phyloP scores from a whole-genome alignment of 1,140 invertebrate genomes.

The Atta texana region DNA sequence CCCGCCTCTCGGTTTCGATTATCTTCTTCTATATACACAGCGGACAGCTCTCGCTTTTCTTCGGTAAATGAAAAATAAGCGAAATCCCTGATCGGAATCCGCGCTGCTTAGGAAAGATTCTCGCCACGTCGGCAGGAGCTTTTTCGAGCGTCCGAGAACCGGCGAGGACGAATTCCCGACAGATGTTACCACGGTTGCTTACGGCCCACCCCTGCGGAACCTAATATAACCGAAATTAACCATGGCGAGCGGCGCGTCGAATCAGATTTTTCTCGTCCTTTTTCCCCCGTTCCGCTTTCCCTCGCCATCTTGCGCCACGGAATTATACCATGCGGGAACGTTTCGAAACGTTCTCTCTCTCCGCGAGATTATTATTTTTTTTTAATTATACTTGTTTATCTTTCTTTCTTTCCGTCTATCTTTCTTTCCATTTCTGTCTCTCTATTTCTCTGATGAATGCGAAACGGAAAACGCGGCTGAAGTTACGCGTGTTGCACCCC shows the following conservation, averaged over 20 bases:
- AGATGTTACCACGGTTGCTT: slow-evolving; percentile 75
- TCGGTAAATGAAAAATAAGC: slow-evolving; percentile 44
- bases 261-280: slow-evolving; percentile 58
- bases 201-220: slow-evolving; percentile 69
- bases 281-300: slow-evolving; percentile 23
- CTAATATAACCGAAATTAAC: slow-evolving; percentile 78
- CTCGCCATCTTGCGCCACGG: slow-evolving; percentile 56
- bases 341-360: slow-evolving; percentile 8
- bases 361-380: slow-evolving; percentile 41
- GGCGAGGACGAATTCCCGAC: slow-evolving; percentile 69
- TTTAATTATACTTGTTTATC: slow-evolving; percentile 56
- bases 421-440: not conserved
- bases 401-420: not conserved
- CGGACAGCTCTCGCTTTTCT: slow-evolving; percentile 3
- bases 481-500: not conserved
- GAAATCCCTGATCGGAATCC: slow-evolving; percentile 46
- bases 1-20: not conserved
- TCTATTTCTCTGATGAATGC: not conserved
- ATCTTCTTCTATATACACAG: not conserved
- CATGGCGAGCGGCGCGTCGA: slow-evolving; percentile 66
- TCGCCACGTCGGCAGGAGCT: slow-evolving; percentile 58
- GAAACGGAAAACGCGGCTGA: not conserved
- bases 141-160: slow-evolving; percentile 56
- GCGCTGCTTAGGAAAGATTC: slow-evolving; percentile 65
- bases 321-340: slow-evolving; percentile 54